Evolutionary conservation across 2,797 vertebrate species (phyloP).

Genomic region (Anomalospiza imberbis): DNA sequence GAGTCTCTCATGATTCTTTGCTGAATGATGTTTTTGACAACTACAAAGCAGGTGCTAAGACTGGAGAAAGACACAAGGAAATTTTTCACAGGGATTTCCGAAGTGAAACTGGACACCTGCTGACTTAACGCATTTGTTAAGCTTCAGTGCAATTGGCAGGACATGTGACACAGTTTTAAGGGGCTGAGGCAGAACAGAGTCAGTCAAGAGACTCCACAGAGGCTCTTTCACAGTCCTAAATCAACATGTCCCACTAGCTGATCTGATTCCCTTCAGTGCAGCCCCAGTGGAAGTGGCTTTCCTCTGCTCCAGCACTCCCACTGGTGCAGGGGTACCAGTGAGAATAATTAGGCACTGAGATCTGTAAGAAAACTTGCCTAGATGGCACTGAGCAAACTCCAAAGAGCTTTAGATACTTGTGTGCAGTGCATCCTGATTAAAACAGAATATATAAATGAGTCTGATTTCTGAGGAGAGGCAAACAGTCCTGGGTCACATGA

Average conservation of each 20-base stretch:
- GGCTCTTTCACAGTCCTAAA: background rate
- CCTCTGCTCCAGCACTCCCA: background rate
- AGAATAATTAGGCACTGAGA: background rate
- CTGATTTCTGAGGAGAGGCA: background rate
- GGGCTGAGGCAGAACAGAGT: background rate
- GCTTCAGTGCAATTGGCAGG: background rate
- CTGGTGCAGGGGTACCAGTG: background rate
- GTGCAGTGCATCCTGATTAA: background rate
- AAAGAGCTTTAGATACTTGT: background rate
- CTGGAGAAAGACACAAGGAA: background rate
- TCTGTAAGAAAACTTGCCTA: background rate
- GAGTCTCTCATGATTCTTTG: background rate
- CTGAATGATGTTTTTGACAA: background rate
- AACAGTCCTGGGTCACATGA: rapidly evolving
- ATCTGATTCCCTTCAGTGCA: background rate
- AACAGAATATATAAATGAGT: background rate
- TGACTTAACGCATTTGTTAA: background rate
- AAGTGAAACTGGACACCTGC: background rate
- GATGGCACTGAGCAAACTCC: background rate
- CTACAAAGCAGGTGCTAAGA: background rate
- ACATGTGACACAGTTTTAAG: background rate
- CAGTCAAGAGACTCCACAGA: background rate
- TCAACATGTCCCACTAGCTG: rapidly evolving
- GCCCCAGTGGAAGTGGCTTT: background rate
- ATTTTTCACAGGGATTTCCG: background rate